Evolutionary conservation across 1,140 invertebrate species (phyloP), one percentile per base, ranked within the genome.

Genomic region (Vanessa atalanta): DNA sequence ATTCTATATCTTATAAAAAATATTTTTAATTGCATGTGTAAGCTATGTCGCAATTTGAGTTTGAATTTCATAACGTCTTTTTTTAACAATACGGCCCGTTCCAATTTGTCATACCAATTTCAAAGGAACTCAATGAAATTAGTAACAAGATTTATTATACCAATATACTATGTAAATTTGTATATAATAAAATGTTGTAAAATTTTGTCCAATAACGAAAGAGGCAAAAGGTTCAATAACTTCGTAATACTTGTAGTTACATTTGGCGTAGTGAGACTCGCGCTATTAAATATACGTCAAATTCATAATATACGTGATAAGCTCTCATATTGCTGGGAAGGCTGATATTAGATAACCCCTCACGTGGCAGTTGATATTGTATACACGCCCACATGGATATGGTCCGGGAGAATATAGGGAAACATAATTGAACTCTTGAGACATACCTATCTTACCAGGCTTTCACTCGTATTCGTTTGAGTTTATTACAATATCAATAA

Each of bases 321-420:
- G n/a, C 53, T 23, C 51, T 53, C 53, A 50, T 60, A 31, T 57
- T 69, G 66, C 37, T 31, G 43, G 50, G 65, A 47, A 47, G 43
- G 66, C 37, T 60, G 51, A 47, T 69, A 69, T 69, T 69, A 50
- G 66, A 69, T 69, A 69, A 57, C 16, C 51, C 47, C 51, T 55
- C 53, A 69, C 53, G 26, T 69, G 66, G 16, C 37, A 47, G 1
- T 57, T 68, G 7, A 37, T 37, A 37, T 31, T 61, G 15, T 61
- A 26, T 61, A 37, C 23, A 61, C 31, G 57, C 57, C 57, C 23
- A 31, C 53, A 61, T 61, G 6, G 8, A 12, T 57, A 57, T 23
- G 16, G 23, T 26, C 23, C 16, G 16, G 20, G 9, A 57, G 53
- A 20, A 13, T 1, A 57, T 57, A 15, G 20, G 12, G 1, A 11